phyloP scores from a whole-genome alignment of 2,113 vertebrate genomes.

The Theristicus caerulescens region DNA sequence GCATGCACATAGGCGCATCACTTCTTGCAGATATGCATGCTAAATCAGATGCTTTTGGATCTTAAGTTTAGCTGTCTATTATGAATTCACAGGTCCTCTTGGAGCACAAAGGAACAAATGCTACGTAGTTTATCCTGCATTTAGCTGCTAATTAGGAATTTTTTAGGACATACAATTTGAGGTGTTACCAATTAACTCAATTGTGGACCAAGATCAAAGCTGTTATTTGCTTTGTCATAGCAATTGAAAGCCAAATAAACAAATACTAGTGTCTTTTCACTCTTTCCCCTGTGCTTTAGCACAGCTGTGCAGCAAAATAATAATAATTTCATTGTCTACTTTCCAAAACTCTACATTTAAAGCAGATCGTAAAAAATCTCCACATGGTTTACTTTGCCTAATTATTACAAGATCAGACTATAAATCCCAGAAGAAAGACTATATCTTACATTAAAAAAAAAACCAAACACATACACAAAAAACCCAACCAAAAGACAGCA shows the following conservation, averaged over 20 bases:
- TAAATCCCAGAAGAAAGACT: constrained; percentile 15
- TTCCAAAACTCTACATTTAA: constrained; percentile 65
- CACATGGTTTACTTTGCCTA: constrained; percentile 37
- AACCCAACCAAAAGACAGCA: not conserved
- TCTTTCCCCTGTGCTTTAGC: not conserved
- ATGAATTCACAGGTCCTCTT: not conserved
- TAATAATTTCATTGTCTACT: constrained; percentile 72
- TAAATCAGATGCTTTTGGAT: not conserved
- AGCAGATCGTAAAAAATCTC: constrained; percentile 51
- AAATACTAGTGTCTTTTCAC: constrained; percentile 28
- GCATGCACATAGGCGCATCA: fast-evolving
- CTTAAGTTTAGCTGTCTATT: not conserved
- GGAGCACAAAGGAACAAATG: constrained; percentile 6
- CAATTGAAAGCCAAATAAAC: constrained; percentile 56
- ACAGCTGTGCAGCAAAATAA: constrained; percentile 72
- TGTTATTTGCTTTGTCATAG: constrained; percentile 59
- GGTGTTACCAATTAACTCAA: constrained; percentile 63
- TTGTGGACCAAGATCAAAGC: constrained; percentile 55
- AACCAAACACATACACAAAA: not conserved
- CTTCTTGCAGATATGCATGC: not conserved
- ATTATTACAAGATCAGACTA: constrained; percentile 31
- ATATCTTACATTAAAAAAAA: not conserved
- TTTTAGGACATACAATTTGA: constrained; percentile 40
- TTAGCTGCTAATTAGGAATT: constrained; percentile 31
- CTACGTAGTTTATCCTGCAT: constrained; percentile 14